Base-by-base conservation (phyloP, 2,113 vertebrate species). In the Fregata magnificens region DNA sequence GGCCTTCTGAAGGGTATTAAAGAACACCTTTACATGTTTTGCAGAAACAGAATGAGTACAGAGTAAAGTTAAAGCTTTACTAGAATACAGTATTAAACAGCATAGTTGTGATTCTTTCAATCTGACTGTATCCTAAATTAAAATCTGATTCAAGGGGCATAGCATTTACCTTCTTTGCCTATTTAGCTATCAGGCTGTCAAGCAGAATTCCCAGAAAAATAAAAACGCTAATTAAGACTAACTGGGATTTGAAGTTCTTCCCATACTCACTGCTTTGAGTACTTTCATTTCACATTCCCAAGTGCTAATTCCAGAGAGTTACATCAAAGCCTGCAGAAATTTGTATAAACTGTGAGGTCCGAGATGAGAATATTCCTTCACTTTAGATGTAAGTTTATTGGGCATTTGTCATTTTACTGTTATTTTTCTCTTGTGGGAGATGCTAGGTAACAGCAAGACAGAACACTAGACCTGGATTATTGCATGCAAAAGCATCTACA, bases 401-500 rank as follows among this genome's bases (percentile, higher is more conserved):
- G 45, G 20, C 42, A 66, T 94, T 94, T 73, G 45, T 66, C 45
- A 90, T 87, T 97, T 95, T 88, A 95, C 49, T 95, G 78, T 86
- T 95, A 92, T 94, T 93, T 96, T 94, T 77, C 86, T 95, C 86
- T 90, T 73, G 84, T 93, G 86, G 40, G 42, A 95, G 49, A 82
- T 49, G 58, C 49, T 59, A 86, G 38, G 20, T 49, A 95, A 58
- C 73, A 93, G 78, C 56, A 87, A 49, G 17, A 58, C 25, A 49
- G 74, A 58, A 63, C 26, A 82, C 20, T 3, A 86, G 61, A 61
- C 29, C 14, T 50, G 44, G n/a, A 28, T 70, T 85, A 55, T 17
- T 58, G 50, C 36, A 69, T 38, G 25, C 44, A 87, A 70, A 90
- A 84, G 21, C 29, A 82, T 65, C 40, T 56, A 32, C 32, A 38